These are phyloP conservation scores for Marmota flaviventris DNA, from an alignment of 2,113 vertebrate genomes.

Conservation along the genomic window DNA sequence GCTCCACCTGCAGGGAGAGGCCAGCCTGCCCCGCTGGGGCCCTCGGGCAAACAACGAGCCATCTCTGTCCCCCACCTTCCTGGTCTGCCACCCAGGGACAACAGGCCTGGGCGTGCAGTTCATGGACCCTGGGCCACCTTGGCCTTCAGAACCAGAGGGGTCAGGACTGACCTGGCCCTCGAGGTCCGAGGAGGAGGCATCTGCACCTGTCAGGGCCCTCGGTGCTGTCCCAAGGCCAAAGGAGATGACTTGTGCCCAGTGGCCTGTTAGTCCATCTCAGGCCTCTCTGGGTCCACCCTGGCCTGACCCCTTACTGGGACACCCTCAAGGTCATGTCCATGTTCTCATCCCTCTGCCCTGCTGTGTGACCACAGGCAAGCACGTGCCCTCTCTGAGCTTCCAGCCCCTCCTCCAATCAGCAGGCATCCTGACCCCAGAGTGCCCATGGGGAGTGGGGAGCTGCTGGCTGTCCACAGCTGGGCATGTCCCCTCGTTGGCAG, in stretches of 20 bases:
- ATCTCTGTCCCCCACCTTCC: not conserved
- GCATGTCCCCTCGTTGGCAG: constrained; percentile 72
- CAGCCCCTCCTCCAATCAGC: not conserved
- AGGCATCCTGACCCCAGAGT: not conserved
- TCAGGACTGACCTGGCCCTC: too few species aligned
- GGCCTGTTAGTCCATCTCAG: not conserved
- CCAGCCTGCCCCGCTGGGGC: not conserved
- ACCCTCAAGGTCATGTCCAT: not conserved
- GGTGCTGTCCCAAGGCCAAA: not conserved
- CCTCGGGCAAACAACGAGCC: not conserved
- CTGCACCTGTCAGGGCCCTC: not conserved
- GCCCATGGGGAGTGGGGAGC: fast-evolving
- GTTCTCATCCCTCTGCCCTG: not conserved
- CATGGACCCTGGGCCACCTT: not conserved
- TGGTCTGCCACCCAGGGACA: fast-evolving
- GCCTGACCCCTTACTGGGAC: not conserved
- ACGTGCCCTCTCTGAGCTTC: not conserved
- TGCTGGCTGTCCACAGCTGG: fast-evolving
- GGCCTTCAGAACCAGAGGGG: not conserved
- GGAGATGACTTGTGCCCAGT: not conserved
- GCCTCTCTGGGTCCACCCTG: not conserved
- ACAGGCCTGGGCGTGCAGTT: fast-evolving
- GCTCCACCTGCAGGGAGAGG: fast-evolving
- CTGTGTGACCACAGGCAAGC: not conserved
- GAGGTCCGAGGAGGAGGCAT: not conserved